phyloP scores from a whole-genome alignment of 2,113 vertebrate species.

The Acanthochromis polyacanthus region DNA sequence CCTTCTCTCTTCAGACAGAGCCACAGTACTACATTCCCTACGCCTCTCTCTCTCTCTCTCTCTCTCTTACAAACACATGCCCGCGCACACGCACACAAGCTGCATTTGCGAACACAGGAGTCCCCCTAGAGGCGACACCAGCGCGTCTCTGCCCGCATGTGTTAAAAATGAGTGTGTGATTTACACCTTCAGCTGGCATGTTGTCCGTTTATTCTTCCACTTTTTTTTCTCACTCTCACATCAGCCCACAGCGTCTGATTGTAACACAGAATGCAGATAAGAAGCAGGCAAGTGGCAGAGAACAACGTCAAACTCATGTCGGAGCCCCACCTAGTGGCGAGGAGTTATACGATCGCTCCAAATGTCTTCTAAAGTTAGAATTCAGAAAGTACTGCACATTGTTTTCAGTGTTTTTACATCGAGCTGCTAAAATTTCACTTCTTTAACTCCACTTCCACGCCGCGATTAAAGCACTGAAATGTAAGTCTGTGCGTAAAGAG shows the following conservation, averaged over 20 bases:
- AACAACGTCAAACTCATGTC: not conserved
- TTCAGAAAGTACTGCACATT: not conserved
- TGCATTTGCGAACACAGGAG: slow-evolving; percentile 58
- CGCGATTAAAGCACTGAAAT: too few relatives aligned
- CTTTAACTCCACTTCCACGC: too few relatives aligned
- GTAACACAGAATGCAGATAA: not conserved
- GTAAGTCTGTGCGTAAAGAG: too few relatives aligned
- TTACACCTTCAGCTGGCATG: not conserved
- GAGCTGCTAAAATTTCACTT: too few relatives aligned
- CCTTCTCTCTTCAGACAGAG: slow-evolving; percentile 59
- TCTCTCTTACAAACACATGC: not conserved
- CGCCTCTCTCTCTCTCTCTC: slow-evolving; percentile 29
- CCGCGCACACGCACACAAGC: not conserved
- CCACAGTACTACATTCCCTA: slow-evolving; percentile 56
- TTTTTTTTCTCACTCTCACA: not conserved
- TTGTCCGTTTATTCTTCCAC: not conserved
- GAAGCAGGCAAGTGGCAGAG: not conserved
- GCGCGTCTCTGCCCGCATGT: not conserved
- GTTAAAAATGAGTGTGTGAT: not conserved
- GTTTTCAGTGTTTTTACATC: not conserved
- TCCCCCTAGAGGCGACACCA: slow-evolving; percentile 72
- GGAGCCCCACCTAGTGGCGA: slow-evolving; percentile 51
- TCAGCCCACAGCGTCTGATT: not conserved
- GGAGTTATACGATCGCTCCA: not conserved
- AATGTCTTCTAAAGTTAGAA: not conserved